phyloP scores from a whole-genome alignment of 2,113 vertebrate genomes.

The Lepisosteus oculatus region DNA sequence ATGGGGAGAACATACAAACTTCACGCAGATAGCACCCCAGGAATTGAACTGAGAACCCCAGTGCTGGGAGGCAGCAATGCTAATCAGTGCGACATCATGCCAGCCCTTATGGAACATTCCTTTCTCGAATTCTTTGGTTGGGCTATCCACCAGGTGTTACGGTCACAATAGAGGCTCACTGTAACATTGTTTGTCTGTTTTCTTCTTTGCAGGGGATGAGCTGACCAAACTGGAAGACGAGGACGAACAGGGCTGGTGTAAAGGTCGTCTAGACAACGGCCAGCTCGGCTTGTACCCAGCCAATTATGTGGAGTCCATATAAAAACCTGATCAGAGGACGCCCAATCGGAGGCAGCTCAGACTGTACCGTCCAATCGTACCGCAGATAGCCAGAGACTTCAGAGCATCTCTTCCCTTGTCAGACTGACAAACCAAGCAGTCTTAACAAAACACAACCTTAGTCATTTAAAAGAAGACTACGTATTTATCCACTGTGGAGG shows the following conservation, averaged over 20 bases:
- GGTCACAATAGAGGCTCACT: neutral
- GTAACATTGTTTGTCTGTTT: conserved; percentile 14
- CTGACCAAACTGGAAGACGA: conserved; percentile 94
- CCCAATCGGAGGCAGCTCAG: conserved; percentile 64
- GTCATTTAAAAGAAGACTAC: conserved; percentile 60
- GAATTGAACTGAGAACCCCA: no score
- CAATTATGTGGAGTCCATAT: conserved; percentile 96
- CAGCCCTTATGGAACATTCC: no score
- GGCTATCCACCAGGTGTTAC: no score
- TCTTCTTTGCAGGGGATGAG: conserved; percentile 78
- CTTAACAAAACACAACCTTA: conserved; percentile 65
- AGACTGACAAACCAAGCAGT: conserved; percentile 65
- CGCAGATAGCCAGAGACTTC: conserved; percentile 71
- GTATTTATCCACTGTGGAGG: conserved; percentile 58
- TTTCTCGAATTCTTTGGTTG: no score
- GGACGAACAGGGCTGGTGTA: conserved; percentile 97
- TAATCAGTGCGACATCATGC: no score
- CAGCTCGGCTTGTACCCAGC: conserved; percentile 92
- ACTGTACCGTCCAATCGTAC: conserved; percentile 62
- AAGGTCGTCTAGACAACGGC: conserved; percentile 91
- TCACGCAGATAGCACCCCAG: no score
- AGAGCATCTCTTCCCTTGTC: conserved; percentile 63
- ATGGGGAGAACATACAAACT: no score
- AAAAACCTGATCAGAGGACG: conserved; percentile 54
- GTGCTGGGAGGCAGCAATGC: no score